Base-by-base conservation (phyloP, 2,888 invertebrate species). In the Theodoxus fluviatilis region DNA sequence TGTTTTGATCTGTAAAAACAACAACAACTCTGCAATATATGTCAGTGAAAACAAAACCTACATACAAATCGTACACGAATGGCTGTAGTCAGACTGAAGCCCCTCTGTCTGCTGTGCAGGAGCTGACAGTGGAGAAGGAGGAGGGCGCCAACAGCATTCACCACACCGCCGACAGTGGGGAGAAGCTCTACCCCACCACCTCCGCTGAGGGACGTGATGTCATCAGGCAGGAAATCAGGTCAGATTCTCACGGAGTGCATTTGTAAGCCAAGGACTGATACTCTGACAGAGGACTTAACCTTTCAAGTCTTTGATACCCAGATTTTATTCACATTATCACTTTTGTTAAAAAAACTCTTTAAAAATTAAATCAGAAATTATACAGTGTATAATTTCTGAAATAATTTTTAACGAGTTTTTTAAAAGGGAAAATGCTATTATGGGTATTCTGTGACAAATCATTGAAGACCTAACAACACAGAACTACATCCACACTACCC, bases 201-300 rank as follows among this genome's bases (percentile, higher is more conserved):
- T 93, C 95, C 2, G 90, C 91, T 1, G 95, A 95, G 80, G 96
- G 96, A 0, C 91, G 94, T 79, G 96, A 96, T 84, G 90, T 92
- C 0, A 92, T 96, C 72, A 91, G 94, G 74, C 91, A 91, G 73
- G 94, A 96, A 84, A 86, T 96, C 28, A 77, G 84, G 78, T 79
- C 52, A 61, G 35, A n/a, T 18, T 3, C 28, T 63, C 9, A 25
- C 18, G 18, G 18, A 12, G 31, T 25, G 15, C 15, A 35, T 64
- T 64, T 25, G 22, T 28, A 12, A 7, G 43, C 12, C 43, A 12
- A 43, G 9, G 15, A 37, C 37, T 33, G 15, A 1, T 1, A 6
- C 1, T 33, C n/a, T n/a, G 65, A n/a, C n/a, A 37, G n/a, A 59
- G 25, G n/a, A n/a, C n/a, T n/a, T n/a, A n/a, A n/a, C n/a, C n/a